These are phyloP conservation scores for Channallabes apus DNA, from an alignment of 2,797 vertebrate species.

Conservation along the genomic window DNA sequence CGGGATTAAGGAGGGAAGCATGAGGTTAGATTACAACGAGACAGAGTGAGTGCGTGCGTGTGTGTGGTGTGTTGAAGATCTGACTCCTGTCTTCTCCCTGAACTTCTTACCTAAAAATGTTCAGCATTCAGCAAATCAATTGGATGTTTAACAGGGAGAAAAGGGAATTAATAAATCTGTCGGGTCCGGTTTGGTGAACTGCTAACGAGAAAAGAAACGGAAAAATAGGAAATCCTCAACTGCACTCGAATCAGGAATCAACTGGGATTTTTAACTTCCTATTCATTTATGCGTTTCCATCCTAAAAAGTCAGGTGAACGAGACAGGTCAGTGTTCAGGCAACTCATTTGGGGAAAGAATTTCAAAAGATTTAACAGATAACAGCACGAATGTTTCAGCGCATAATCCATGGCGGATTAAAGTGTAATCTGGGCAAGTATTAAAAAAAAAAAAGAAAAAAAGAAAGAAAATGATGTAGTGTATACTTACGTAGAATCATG, in stretches of 20 bases:
- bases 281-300: not conserved
- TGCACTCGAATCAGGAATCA: not conserved
- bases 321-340: not conserved
- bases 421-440: not conserved
- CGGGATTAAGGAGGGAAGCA: not conserved
- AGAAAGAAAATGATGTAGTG: no score
- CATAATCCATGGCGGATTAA: not conserved
- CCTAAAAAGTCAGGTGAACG: not conserved
- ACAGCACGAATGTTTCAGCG: not conserved
- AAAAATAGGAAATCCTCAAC: not conserved
- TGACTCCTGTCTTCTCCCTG: not conserved
- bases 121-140: constrained; percentile 11
- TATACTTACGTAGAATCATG: not conserved
- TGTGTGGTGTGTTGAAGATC: not conserved
- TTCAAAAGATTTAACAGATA: not conserved
- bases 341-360: not conserved
- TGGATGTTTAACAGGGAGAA: not conserved
- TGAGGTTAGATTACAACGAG: not conserved
- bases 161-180: not conserved
- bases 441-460: not conserved
- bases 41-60: no score
- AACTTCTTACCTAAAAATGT: not conserved
- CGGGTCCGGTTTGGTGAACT: not conserved
- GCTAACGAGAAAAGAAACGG: not conserved
- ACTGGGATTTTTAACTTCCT: not conserved